phyloP scores from a whole-genome alignment of 2,888 invertebrate species.

The Ryuthela nishihirai region DNA sequence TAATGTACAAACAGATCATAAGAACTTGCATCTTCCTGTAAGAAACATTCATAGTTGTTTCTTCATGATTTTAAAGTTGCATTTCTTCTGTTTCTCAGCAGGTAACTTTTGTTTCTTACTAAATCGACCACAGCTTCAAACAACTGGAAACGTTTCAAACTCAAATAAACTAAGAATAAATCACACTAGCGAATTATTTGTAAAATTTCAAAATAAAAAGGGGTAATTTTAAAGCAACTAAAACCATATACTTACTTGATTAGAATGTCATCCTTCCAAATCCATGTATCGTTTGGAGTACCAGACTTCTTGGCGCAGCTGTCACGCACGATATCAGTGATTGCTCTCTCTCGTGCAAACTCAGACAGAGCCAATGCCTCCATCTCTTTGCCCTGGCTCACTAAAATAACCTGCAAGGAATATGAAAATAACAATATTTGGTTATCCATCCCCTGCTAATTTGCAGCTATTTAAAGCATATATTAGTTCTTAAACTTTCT shows the following conservation, averaged over 20 bases:
- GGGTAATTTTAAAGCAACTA: background rate
- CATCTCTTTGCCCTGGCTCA: background rate
- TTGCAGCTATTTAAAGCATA: background rate
- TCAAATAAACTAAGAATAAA: no score
- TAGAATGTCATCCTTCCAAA: background rate
- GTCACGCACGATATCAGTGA: conserved; percentile 8
- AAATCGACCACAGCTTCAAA: no score
- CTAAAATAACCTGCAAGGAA: conserved; percentile 5
- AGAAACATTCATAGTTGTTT: no score
- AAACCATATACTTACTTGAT: background rate
- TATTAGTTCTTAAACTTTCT: background rate
- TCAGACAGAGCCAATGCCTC: conserved; percentile 16
- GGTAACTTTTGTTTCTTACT: no score
- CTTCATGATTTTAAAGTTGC: no score
- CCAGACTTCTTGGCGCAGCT: background rate
- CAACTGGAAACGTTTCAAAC: no score
- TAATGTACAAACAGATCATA: no score
- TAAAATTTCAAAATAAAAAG: background rate
- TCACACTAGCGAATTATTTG: no score
- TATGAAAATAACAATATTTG: no score
- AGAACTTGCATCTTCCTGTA: no score
- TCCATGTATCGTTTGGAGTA: background rate
- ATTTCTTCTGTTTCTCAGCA: no score
- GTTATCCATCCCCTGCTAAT: background rate
- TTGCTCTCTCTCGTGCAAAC: conserved; percentile 3